Percentiles rank a stretch among this genome's conserved stretches.
Conservation (phyloP, 2,113 vertebrate species). For the Oplegnathus fasciatus region DNA sequence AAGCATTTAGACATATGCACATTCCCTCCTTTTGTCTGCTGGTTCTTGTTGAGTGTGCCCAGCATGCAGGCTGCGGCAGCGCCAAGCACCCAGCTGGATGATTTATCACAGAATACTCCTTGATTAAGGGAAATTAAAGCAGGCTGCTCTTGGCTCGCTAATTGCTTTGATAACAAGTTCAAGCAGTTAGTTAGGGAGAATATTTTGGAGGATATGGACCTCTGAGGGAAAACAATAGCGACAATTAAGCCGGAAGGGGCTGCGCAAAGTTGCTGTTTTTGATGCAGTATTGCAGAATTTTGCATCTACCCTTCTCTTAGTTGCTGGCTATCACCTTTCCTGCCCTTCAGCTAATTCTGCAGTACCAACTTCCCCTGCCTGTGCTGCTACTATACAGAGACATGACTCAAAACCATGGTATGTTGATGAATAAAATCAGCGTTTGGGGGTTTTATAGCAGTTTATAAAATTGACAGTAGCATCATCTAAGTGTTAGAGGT, state of each 20-base stretch:
- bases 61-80: conserved; percentile 62
- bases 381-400: conserved; percentile 37
- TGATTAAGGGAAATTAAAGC: conserved; percentile 84
- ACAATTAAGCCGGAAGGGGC: conserved; percentile 51
- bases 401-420: conserved; percentile 4
- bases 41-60: conserved; percentile 47
- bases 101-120: conserved; percentile 82
- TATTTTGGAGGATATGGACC: conserved; percentile 71
- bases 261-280: conserved; percentile 49
- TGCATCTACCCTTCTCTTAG: background rate
- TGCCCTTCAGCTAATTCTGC: background rate
- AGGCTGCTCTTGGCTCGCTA: conserved; percentile 74
- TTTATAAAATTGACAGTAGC: conserved; percentile 59
- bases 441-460: conserved; percentile 20
- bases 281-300: conserved; percentile 27
- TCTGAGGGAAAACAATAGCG: conserved; percentile 69
- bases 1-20: conserved; percentile 67
- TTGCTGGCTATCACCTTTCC: background rate
- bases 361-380: background rate
- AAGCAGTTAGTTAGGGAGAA: conserved; percentile 73
- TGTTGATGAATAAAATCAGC: conserved; percentile 35
- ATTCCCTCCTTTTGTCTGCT: conserved; percentile 67
- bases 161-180: conserved; percentile 84
- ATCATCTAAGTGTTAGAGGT: conserved; percentile 48
- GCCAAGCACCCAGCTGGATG: conserved; percentile 75